A percentile compares a stretch with the other conserved stretches of the same genome.
Conservation (phyloP, 2,888 invertebrate species). For the Eupithecia dodoneata region DNA sequence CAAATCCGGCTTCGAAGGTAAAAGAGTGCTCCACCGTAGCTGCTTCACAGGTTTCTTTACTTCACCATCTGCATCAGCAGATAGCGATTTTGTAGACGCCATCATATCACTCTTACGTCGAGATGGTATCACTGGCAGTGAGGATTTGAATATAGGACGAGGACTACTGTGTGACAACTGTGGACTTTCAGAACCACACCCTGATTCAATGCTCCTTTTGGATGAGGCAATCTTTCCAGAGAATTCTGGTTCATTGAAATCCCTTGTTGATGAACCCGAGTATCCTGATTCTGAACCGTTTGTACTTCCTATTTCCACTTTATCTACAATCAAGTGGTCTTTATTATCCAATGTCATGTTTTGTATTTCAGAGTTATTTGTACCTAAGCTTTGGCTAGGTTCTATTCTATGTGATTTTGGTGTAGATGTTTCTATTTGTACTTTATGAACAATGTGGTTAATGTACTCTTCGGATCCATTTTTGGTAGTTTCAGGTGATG, state of each 20-base stretch:
- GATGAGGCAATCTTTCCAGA: constrained; percentile 39
- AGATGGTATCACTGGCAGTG: constrained; percentile 55
- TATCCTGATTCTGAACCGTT: constrained; percentile 68
- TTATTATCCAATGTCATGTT: constrained; percentile 48
- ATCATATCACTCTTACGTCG: constrained; percentile 49
- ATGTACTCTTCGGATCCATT: constrained; percentile 23
- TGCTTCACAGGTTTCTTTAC: constrained; percentile 59
- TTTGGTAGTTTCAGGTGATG: constrained; percentile 10
- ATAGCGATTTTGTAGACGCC: constrained; percentile 60
- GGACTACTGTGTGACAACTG: constrained; percentile 36
- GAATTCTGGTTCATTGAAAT: constrained; percentile 52
- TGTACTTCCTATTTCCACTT: constrained; percentile 57
- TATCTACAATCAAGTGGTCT: constrained; percentile 48
- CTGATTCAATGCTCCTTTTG: constrained; percentile 38
- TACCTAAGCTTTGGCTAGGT: not conserved
- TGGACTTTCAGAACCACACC: constrained; percentile 41
- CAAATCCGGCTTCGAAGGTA: constrained; percentile 55
- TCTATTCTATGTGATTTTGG: constrained; percentile 48
- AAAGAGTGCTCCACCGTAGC: constrained; percentile 67
- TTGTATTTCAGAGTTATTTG: constrained; percentile 44
- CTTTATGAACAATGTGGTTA: constrained; percentile 51
- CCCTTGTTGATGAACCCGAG: constrained; percentile 59
- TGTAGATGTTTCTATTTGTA: constrained; percentile 59
- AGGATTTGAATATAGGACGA: constrained; percentile 54
- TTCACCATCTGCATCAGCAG: constrained; percentile 46